A percentile compares a stretch with the other conserved stretches of the same genome.
These are phyloP conservation scores for Phytoseiulus persimilis DNA, from an alignment of 2,888 invertebrate species.

Conservation along the genomic window DNA sequence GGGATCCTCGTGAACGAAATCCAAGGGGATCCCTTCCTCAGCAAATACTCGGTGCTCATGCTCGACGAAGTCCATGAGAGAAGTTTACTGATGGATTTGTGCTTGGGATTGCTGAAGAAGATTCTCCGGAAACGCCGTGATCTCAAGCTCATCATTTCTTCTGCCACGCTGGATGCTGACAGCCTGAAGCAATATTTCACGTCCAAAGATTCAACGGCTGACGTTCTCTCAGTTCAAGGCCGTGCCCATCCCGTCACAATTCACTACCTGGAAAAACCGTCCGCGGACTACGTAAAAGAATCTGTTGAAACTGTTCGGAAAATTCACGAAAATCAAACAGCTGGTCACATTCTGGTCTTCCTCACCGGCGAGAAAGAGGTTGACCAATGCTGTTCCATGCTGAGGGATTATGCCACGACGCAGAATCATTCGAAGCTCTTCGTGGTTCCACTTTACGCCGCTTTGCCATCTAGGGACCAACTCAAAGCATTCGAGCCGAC, in stretches of 20 bases:
- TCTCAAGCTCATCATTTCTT: constrained; percentile 75
- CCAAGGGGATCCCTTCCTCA: constrained; percentile 83
- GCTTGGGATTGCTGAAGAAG: constrained; percentile 87
- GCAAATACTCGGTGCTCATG: constrained; percentile 76
- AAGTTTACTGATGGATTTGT: constrained; percentile 79
- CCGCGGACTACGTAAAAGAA: constrained; percentile 77
- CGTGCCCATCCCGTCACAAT: constrained; percentile 77
- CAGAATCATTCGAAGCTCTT: constrained; percentile 53
- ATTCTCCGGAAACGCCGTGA: constrained; percentile 72
- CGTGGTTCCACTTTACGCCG: constrained; percentile 84
- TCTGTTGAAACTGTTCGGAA: constrained; percentile 79
- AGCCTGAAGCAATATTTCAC: constrained; percentile 72
- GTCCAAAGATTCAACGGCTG: constrained; percentile 57
- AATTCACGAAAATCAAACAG: constrained; percentile 64
- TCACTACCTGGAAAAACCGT: constrained; percentile 71
- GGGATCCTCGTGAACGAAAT: constrained; percentile 88
- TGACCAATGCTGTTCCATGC: constrained; percentile 57
- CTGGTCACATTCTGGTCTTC: constrained; percentile 84
- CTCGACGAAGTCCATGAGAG: constrained; percentile 94
- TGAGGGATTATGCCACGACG: constrained; percentile 49
- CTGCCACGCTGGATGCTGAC: constrained; percentile 90
- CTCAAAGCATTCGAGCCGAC: constrained; percentile 70
- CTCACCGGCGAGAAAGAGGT: constrained; percentile 92
- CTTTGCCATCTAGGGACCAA: constrained; percentile 74
- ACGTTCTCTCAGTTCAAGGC: constrained; percentile 78